Percentiles rank a stretch among this genome's conserved stretches.
Evolutionary conservation across 2,113 vertebrate genomes (phyloP).

Genomic region (Cyanoderma ruficeps): DNA sequence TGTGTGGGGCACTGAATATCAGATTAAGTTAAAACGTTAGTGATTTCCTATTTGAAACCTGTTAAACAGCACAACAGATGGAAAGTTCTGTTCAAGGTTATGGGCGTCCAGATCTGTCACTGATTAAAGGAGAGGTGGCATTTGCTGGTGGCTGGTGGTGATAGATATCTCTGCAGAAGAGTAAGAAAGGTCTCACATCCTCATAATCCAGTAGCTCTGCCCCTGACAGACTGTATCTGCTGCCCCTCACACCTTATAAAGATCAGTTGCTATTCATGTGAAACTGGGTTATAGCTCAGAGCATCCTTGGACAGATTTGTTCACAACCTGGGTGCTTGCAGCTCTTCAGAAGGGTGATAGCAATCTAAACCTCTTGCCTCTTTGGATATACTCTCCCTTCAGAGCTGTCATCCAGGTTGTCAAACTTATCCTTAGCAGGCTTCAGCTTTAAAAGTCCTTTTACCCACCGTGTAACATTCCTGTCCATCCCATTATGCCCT

Average conservation of each 20-base stretch:
- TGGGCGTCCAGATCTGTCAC: not conserved
- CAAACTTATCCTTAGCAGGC: not conserved
- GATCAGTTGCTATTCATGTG: not conserved
- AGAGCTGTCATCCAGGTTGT: constrained; percentile 16
- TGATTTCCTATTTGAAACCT: constrained; percentile 35
- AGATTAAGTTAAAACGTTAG: constrained; percentile 32
- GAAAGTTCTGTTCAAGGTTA: constrained; percentile 36
- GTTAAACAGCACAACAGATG: constrained; percentile 25
- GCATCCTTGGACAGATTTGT: not conserved
- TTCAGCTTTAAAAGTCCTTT: not conserved
- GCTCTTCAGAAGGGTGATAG: not conserved
- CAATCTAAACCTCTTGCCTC: constrained; percentile 30
- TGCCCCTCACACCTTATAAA: not conserved
- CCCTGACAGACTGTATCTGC: not conserved
- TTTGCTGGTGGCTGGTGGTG: constrained; percentile 1
- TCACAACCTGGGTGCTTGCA: constrained; percentile 22
- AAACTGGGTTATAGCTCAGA: not conserved
- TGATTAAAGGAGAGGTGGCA: constrained; percentile 16
- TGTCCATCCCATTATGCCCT: not conserved
- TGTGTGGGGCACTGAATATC: not conserved
- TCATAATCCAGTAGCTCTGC: not conserved
- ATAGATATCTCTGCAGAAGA: not conserved
- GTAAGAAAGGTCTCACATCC: not conserved
- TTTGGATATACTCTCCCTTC: constrained; percentile 4
- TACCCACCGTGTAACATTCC: not conserved